Conservation (phyloP, 1,140 invertebrate species). For the Caenorhabditis inopinata region DNA sequence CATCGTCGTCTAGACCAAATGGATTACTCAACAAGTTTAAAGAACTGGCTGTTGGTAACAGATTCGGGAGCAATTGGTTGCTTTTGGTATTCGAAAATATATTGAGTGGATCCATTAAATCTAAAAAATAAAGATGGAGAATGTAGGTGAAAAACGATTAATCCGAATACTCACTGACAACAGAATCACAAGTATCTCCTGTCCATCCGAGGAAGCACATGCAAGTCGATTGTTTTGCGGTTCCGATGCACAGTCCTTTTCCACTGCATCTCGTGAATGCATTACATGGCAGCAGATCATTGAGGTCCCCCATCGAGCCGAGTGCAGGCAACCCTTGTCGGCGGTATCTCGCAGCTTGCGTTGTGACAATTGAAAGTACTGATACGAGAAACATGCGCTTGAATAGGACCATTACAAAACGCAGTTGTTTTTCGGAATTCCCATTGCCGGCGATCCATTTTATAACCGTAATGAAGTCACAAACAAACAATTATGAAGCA, state of each 20-base stretch:
- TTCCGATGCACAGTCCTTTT: constrained; percentile 48
- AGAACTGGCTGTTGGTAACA: constrained; percentile 16
- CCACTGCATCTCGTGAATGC: constrained; percentile 32
- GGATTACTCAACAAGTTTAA: constrained; percentile 24
- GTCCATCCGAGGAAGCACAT: constrained; percentile 43
- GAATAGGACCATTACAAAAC: neutral
- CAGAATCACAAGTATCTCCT: constrained; percentile 38
- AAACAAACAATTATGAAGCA: constrained; percentile 12
- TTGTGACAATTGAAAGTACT: neutral
- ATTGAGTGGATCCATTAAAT: neutral
- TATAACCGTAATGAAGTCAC: constrained; percentile 24
- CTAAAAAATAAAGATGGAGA: neutral
- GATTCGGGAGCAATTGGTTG: neutral
- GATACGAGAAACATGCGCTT: neutral
- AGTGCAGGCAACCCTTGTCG: neutral
- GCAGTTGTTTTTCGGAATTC: constrained; percentile 9
- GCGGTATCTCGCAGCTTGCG: neutral
- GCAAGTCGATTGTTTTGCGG: constrained; percentile 32
- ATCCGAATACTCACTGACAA: constrained; percentile 18
- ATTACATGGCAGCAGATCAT: constrained; percentile 17
- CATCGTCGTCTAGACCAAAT: neutral
- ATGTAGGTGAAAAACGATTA: too few relatives aligned
- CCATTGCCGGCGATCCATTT: neutral
- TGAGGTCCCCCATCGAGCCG: neutral
- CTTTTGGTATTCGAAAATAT: neutral